These are phyloP conservation scores for Melanotaenia nigrans DNA, from an alignment of 2,797 vertebrate species.

Conservation along the genomic window DNA sequence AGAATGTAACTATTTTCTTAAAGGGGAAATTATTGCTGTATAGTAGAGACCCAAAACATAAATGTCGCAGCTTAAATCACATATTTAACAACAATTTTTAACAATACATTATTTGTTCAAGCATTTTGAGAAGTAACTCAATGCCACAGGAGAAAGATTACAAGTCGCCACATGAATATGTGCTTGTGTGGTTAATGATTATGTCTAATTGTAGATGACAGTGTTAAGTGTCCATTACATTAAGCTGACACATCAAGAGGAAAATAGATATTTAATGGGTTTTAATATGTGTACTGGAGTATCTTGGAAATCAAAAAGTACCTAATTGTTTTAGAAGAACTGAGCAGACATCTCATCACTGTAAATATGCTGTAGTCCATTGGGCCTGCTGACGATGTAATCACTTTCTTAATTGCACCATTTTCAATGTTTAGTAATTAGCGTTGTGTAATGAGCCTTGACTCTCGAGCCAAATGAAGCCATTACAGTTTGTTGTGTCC, in stretches of 20 bases:
- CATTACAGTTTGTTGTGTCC: conserved; percentile 62
- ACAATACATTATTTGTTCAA: neutral
- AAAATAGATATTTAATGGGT: conserved; percentile 71
- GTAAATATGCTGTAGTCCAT: conserved; percentile 76
- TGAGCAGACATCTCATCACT: conserved; percentile 49
- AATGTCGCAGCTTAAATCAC: neutral
- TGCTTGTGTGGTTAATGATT: conserved; percentile 33
- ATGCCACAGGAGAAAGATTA: neutral
- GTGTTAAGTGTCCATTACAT: conserved; percentile 57
- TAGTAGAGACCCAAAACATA: neutral
- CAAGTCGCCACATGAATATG: conserved; percentile 1
- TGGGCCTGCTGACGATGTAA: conserved; percentile 77
- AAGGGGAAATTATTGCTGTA: neutral
- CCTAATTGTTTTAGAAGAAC: conserved; percentile 72
- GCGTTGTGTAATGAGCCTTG: conserved; percentile 74
- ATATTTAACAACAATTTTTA: neutral
- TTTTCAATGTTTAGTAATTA: conserved; percentile 84
- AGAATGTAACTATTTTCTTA: neutral
- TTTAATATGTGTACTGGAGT: conserved; percentile 40
- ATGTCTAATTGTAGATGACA: conserved; percentile 49
- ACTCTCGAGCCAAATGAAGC: conserved; percentile 75
- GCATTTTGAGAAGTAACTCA: neutral
- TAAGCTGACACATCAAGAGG: conserved; percentile 50
- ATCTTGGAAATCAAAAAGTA: conserved; percentile 60
- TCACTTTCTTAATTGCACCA: conserved; percentile 79